phyloP scores from a whole-genome alignment of 2,797 vertebrate species.

The Spheniscus humboldti region DNA sequence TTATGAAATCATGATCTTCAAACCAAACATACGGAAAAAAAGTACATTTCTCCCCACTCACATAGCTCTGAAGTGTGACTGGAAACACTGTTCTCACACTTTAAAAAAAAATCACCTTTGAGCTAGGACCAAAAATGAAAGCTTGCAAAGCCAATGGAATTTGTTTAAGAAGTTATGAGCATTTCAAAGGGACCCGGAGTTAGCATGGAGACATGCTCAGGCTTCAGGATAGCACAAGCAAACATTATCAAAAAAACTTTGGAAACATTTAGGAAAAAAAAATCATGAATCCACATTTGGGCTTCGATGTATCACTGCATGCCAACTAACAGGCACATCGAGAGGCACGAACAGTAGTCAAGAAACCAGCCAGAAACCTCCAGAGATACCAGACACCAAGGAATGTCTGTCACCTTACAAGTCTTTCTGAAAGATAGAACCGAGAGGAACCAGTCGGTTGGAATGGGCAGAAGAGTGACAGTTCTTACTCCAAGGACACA shows the following conservation, averaged over 20 bases:
- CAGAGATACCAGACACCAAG: neutral
- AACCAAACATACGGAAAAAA: neutral
- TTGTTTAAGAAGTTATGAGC: neutral
- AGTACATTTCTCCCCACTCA: neutral
- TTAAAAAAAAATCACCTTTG: neutral
- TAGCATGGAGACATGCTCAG: neutral
- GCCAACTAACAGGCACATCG: fast-evolving
- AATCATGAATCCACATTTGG: neutral
- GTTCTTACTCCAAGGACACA: neutral
- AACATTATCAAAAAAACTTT: neutral
- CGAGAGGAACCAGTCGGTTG: neutral
- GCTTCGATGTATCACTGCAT: neutral
- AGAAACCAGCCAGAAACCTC: neutral
- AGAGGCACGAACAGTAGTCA: neutral
- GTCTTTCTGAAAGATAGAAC: neutral
- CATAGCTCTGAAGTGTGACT: neutral
- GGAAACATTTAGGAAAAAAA: neutral
- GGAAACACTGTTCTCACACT: neutral
- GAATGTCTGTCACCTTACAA: neutral
- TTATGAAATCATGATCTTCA: conserved; percentile 21
- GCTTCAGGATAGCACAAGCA: neutral
- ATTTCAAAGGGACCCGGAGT: neutral
- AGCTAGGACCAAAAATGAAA: neutral
- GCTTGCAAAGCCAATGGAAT: neutral
- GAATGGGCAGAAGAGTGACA: neutral